Base-by-base conservation (phyloP, 1,140 invertebrate species). In the Caenorhabditis inopinata region DNA sequence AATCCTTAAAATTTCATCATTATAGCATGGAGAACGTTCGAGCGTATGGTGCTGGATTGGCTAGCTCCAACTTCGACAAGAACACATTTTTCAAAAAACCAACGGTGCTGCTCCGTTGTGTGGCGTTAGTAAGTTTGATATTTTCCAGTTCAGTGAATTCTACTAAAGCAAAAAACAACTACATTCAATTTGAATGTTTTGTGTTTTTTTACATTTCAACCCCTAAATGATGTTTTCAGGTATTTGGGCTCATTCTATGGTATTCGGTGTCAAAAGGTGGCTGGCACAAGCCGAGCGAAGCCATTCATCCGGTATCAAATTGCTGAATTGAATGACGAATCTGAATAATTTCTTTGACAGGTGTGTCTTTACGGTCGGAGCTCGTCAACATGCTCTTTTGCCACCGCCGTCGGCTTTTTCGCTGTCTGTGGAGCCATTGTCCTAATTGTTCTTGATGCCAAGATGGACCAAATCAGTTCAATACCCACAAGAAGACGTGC, bases 21-120 rank as follows among this genome's bases (percentile, higher is more conserved):
- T 68, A 2, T 16, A 68, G 58, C 32, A 82, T 82, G 81, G 73
- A 82, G n/a, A 77, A 76, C 45, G 80, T 82, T 14, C 51, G 62
- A 38, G 81, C 81, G 32, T 82, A 82, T 74, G 81, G 81, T 12
- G 81, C 81, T 16, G 81, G 81, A 18, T n/a, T 82, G 49, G 81
- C 81, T 25, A 79, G 81, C 27, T 78, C 79, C 16, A 73, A 79
- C 16, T 82, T 82, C 27, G 78, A 82, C 23, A 62, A 53, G 6
- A 75, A 79, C 27, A 79, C 62, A 25, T 82, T 81, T 27, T 68
- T 82, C 81, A 82, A 82, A 49, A 82, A 82, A 62, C 81, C 81
- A 12, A 80, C 81, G 12, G 81, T 82, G 11, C n/a, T 82, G n/a
- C 77, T 82, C 42, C 58, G 77, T n/a, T 58, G 74, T 68, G 74